Evolutionary conservation across 2,797 vertebrate species (phyloP).

Genomic region (Xenentodon cancila): DNA sequence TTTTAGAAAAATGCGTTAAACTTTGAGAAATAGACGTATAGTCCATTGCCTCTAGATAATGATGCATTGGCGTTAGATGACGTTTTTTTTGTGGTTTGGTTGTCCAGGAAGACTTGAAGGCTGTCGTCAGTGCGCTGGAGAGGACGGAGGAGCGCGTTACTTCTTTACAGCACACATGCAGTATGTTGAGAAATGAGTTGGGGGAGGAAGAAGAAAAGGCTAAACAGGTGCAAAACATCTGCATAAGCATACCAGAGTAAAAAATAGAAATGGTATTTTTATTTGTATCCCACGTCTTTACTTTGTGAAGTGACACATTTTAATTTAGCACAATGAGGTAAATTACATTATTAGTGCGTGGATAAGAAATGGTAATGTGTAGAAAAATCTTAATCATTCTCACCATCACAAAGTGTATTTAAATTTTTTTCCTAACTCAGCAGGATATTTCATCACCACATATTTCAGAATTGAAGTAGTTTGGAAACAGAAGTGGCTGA

Average conservation of each 20-base stretch:
- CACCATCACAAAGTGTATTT: too few species aligned
- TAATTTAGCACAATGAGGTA: too few species aligned
- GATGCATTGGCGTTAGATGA: neutral
- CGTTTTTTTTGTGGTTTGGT: constrained; percentile 1
- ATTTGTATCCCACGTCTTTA: too few species aligned
- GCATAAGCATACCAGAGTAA: neutral
- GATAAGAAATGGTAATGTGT: too few species aligned
- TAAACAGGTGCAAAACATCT: constrained; percentile 66
- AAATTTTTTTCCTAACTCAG: too few species aligned
- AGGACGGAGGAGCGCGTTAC: constrained; percentile 57
- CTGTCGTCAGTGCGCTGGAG: constrained; percentile 67
- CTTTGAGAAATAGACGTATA: neutral
- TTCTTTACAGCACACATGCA: constrained; percentile 64
- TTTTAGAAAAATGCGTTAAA: neutral
- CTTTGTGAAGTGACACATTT: too few species aligned
- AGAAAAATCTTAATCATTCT: too few species aligned
- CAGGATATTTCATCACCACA: too few species aligned
- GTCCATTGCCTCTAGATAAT: neutral
- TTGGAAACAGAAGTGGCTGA: neutral
- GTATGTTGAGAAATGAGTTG: constrained; percentile 54
- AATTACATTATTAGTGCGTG: too few species aligned
- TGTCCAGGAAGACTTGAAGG: constrained; percentile 65
- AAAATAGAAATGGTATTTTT: neutral
- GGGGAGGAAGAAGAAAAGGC: constrained; percentile 75
- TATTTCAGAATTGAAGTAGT: neutral